Evolutionary conservation across 35 echinoderm and acorn worm genomes (phyloP), one percentile per base, ranked within the genome.

Genomic region (Nesometra sesokonis): DNA sequence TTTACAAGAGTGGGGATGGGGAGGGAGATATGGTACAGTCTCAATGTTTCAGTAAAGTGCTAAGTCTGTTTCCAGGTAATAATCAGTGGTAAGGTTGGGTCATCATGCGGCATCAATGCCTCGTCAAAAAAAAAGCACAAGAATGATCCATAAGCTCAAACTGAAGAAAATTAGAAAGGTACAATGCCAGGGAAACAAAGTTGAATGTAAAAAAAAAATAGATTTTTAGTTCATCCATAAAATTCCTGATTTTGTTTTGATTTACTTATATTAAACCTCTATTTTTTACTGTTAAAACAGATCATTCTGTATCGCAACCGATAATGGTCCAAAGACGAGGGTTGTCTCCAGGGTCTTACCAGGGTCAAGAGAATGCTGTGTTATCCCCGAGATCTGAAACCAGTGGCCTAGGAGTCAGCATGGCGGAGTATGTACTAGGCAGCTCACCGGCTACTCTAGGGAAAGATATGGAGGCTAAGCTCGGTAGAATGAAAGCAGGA

Each of bases 221-320:
- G n/a, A n/a, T n/a, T n/a, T n/a, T n/a, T n/a, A n/a, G n/a, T n/a
- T n/a, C n/a, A n/a, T n/a, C n/a, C n/a, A n/a, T n/a, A n/a, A n/a
- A n/a, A n/a, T n/a, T n/a, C n/a, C n/a, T n/a, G n/a, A n/a, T n/a
- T n/a, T n/a, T n/a, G n/a, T n/a, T n/a, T n/a, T n/a, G n/a, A n/a
- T n/a, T n/a, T n/a, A n/a, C n/a, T n/a, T n/a, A n/a, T n/a, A n/a
- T n/a, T n/a, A n/a, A n/a, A n/a, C n/a, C n/a, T n/a, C n/a, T 21
- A 30, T 82, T 82, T 27, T 29, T 36, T 31, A 8, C 52, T 39
- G 35, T n/a, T 19, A 32, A 67, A 46, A 57, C 37, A 94, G 95
- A 98, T 17, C 95, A 98, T 77, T 91, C 95, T 31, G 92, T 98
- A n/a, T 98, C 95, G 29, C 95, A 94, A 84, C 95, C 95, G 19